Evolutionary conservation across 2,888 invertebrate genomes (phyloP).

Genomic region (Callosobruchus maculatus): DNA sequence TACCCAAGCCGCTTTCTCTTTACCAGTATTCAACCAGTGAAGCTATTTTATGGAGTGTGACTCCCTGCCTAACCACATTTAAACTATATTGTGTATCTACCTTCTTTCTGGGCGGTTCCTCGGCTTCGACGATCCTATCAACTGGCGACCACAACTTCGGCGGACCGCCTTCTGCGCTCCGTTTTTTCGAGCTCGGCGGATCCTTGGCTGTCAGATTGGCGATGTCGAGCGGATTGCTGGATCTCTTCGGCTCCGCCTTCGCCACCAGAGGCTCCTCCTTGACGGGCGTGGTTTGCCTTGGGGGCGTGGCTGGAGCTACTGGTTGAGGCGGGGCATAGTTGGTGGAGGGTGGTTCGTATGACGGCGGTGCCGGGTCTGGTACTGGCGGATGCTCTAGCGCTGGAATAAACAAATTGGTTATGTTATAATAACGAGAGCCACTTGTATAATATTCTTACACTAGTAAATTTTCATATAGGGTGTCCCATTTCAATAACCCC

Average conservation of each 20-base stretch:
- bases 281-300: not conserved
- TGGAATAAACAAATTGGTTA: not conserved
- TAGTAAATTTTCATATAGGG: too few relatives aligned
- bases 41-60: too few relatives aligned
- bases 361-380: not conserved
- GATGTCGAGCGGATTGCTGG: conserved; percentile 61
- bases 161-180: conserved; percentile 37
- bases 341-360: not conserved
- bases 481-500: too few relatives aligned
- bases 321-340: not conserved
- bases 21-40: too few relatives aligned
- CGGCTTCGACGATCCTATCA: conserved; percentile 36
- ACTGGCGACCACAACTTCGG: conserved; percentile 64
- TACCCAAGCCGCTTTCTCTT: too few relatives aligned
- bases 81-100: not conserved
- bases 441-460: too few relatives aligned
- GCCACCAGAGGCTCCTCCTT: conserved; percentile 19
- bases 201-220: conserved; percentile 61
- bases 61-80: not conserved
- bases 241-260: conserved; percentile 39
- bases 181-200: conserved; percentile 45
- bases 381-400: not conserved
- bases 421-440: too few relatives aligned
- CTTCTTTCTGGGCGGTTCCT: not conserved
- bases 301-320: not conserved